phyloP scores from a whole-genome alignment of 2,888 invertebrate genomes.

The Tenthredo livida region DNA sequence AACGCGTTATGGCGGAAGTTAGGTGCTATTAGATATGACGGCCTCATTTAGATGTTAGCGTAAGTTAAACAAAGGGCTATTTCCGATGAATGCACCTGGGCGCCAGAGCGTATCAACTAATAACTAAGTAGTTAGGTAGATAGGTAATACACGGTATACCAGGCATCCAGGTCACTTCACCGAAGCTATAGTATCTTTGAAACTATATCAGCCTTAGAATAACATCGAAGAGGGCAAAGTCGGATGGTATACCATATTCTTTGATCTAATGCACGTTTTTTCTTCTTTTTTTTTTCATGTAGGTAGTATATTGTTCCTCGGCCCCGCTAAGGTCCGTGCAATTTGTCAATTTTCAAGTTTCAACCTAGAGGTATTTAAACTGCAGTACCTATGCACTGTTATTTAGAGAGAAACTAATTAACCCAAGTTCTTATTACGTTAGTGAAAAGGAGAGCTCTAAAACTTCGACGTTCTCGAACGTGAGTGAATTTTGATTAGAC shows the following conservation, averaged over 20 bases:
- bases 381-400: neutral
- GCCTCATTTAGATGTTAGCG: conserved; percentile 8
- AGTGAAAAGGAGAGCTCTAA: neutral
- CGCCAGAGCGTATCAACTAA: conserved; percentile 1
- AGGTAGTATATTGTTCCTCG: too few relatives aligned
- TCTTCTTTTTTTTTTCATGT: neutral
- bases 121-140: conserved; percentile 16
- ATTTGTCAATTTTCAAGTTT: neutral
- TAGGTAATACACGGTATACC: neutral
- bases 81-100: conserved; percentile 10
- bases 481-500: neutral
- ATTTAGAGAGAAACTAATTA: neutral
- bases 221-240: neutral
- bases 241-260: neutral
- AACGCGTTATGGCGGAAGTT: neutral
- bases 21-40: neutral
- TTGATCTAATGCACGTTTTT: neutral
- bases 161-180: neutral
- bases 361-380: neutral
- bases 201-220: neutral
- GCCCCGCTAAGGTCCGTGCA: neutral
- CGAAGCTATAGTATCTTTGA: neutral
- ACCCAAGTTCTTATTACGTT: neutral
- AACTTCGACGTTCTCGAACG: neutral
- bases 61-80: conserved; percentile 12